phyloP scores from a whole-genome alignment of 1,140 invertebrate genomes.

The roundworm (Caenorhabditis elegans) region WBcel235 BX284603.4:5323501-5324000 shows the following conservation, averaged over 20 bases:
- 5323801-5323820: constrained; percentile 42
- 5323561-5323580: constrained; percentile 52
- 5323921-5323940: constrained; percentile 28
- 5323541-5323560: constrained; percentile 44
- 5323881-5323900: constrained; percentile 44
- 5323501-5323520: too few relatives aligned
- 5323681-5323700: constrained; percentile 33
- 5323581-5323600: constrained; percentile 44
- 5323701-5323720: constrained; percentile 5
- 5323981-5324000: constrained; percentile 25
- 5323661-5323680: constrained; percentile 42
- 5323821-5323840: constrained; percentile 52
- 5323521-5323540: too few relatives aligned
- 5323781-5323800: constrained; percentile 49
- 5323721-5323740: constrained; percentile 24
- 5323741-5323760: constrained; percentile 45
- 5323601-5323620: constrained; percentile 39
- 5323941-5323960: constrained; percentile 53
- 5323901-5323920: constrained; percentile 44
- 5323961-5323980: constrained; percentile 47
- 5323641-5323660: constrained; percentile 50
- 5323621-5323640: constrained; percentile 41
- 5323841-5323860: constrained; percentile 44
- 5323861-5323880: constrained; percentile 30
- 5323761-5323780: constrained; percentile 51